A percentile compares a stretch with the other conserved stretches of the same genome.
These are phyloP conservation scores for Panagrolaimus sp. DNA, from an alignment of 1,140 invertebrate genomes.

Conservation along the genomic window DNA sequence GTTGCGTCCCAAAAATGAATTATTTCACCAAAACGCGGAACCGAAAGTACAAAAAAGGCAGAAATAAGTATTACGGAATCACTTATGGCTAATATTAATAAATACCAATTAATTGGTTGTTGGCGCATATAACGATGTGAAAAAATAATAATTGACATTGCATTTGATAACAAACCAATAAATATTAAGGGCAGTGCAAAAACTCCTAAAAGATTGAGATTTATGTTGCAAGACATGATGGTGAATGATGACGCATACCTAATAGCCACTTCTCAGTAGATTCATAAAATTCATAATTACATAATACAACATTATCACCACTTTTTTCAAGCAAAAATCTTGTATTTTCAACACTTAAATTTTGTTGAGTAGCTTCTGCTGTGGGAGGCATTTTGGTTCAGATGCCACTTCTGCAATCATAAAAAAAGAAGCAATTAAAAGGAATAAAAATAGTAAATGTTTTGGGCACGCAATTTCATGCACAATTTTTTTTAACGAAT, in stretches of 20 bases:
- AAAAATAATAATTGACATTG: slow-evolving; percentile 47
- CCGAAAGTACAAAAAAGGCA: slow-evolving; percentile 36
- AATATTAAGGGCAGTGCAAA: slow-evolving; percentile 50
- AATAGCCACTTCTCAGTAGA: slow-evolving; percentile 46
- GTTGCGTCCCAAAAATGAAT: slow-evolving; percentile 12
- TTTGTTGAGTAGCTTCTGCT: no score
- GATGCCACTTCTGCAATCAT: no score
- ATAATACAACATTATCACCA: not conserved
- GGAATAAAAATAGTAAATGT: no score
- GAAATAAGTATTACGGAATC: slow-evolving; percentile 36
- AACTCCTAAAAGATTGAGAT: slow-evolving; percentile 32
- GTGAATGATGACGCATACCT: slow-evolving; percentile 18
- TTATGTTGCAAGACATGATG: slow-evolving; percentile 16
- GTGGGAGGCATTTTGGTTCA: no score
- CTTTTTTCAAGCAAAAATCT: no score
- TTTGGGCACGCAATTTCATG: no score
- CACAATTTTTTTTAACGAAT: no score
- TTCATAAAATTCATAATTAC: slow-evolving; percentile 42
- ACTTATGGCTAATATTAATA: slow-evolving; percentile 47
- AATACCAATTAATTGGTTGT: slow-evolving; percentile 47
- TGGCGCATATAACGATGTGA: slow-evolving; percentile 43
- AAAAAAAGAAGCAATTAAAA: no score
- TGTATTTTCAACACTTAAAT: no score
- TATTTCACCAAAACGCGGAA: slow-evolving; percentile 30
- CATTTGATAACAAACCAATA: slow-evolving; percentile 41